Evolutionary conservation across 1,140 invertebrate genomes (phyloP).

Genomic region (Yoshiicerus persimilis): DNA sequence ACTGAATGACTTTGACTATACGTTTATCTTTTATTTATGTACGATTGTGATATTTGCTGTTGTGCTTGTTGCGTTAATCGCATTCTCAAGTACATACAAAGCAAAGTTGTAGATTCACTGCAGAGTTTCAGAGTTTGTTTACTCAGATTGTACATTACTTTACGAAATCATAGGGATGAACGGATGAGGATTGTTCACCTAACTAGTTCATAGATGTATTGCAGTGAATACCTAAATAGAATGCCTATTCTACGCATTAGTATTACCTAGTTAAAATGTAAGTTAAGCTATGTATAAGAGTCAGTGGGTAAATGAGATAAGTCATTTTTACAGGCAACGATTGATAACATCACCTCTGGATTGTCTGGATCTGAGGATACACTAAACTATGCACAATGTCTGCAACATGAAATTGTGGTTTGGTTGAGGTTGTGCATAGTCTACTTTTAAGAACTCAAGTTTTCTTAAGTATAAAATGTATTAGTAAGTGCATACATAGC

Average conservation of each 20-base stretch:
- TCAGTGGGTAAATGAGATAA: slow-evolving; percentile 6
- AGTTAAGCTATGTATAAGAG: not conserved
- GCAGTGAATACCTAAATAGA: not conserved
- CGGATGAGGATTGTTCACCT: not conserved
- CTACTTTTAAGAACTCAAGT: not conserved
- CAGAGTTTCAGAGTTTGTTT: not conserved
- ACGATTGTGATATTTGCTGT: slow-evolving; percentile 13
- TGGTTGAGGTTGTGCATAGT: not conserved
- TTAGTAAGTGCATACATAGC: not conserved
- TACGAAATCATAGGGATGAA: not conserved
- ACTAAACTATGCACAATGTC: not conserved
- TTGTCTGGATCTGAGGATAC: too few species aligned
- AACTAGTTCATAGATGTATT: not conserved
- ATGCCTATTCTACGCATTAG: not conserved
- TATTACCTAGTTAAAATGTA: not conserved
- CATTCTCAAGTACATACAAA: not conserved
- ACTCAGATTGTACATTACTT: not conserved
- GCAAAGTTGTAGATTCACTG: not conserved
- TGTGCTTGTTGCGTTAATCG: not conserved
- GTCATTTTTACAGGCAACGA: not conserved
- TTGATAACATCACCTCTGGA: not conserved
- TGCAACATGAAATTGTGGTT: not conserved
- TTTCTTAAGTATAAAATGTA: not conserved
- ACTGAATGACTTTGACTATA: not conserved
- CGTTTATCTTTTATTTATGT: not conserved